Base-by-base conservation (phyloP, 2,797 vertebrate species). In the Delichon dasypus region DNA sequence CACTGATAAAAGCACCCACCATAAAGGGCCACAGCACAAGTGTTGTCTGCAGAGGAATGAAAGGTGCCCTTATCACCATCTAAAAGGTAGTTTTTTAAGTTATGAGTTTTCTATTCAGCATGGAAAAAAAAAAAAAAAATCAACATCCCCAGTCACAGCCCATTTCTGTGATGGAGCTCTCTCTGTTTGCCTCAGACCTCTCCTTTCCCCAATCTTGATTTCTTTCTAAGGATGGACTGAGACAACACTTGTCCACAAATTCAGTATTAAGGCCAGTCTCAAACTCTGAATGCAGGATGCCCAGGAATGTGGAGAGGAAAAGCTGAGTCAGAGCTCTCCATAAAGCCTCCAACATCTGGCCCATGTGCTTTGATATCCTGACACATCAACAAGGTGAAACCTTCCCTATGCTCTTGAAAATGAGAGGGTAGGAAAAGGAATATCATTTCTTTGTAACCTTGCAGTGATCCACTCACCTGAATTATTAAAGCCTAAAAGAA, bases 61-160 rank as follows among this genome's bases (percentile, higher is more conserved):
- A 94, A 94, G 86, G 70, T 88, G 83, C 83, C 92, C 88, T 95
- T 95, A 93, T 88, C 91, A 78, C 50, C 83, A 93, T 61, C 93
- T 91, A 84, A 85, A 82, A 88, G 88, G 45, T 84, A 97, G 94
- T 91, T 85, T 95, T 86, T 94, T 71, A 94, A 90, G 93, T 66
- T 5, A 77, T 38, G 74, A 81, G 64, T 38, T 84, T 71, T 74
- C 64, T 73, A 32, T 74, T 87, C 60, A 40, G 60, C 0, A 1
- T 6, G 3, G 44, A 51, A 58, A 65, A 58, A 91, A 91, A 58
- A 90, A 89, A 38, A 38, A 38, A 38, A 38, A 38, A 94, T 68
- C 82, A 91, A 51, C 80, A 20, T 62, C 47, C 60, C 53, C 55
- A 85, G 87, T 85, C 85, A 50, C 48, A 79, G 88, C 29, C 55